Percentiles rank a stretch among this genome's conserved stretches.
phyloP scores from a whole-genome alignment of 2,888 invertebrate species.

The Psylliodes chrysocephalus region DNA sequence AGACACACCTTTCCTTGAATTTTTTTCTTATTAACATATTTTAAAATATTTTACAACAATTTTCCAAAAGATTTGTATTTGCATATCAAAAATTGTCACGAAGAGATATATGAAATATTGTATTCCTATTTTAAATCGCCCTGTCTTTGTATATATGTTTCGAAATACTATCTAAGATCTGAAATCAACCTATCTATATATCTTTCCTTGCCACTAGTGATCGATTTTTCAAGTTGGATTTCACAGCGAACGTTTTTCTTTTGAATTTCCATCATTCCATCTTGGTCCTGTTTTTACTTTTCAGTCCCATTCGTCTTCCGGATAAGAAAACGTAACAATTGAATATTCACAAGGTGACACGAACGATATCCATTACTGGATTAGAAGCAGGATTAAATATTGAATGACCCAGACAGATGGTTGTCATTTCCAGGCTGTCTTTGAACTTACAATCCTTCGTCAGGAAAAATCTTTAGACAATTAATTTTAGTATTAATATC shows the following conservation, averaged over 20 bases:
- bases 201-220: neutral
- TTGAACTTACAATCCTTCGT: neutral
- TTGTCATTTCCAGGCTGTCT: neutral
- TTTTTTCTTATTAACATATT: too few species aligned
- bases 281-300: neutral
- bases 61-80: too few species aligned
- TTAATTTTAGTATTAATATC: neutral
- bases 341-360: constrained; percentile 10
- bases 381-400: constrained; percentile 5
- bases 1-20: too few species aligned
- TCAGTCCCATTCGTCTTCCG: constrained; percentile 1
- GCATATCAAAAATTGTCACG: too few species aligned
- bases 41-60: too few species aligned
- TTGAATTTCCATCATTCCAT: neutral
- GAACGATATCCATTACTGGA: constrained; percentile 5
- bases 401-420: neutral
- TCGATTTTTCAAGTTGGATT: constrained; percentile 1
- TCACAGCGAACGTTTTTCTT: neutral
- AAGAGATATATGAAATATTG: too few species aligned
- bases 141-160: neutral
- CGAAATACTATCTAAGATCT: neutral
- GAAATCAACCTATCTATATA: neutral
- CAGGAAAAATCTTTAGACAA: neutral
- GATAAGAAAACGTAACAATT: neutral
- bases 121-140: too few species aligned